These are phyloP conservation scores for Apaloderma vittatum DNA, from an alignment of 2,113 vertebrate genomes.

Conservation along the genomic window DNA sequence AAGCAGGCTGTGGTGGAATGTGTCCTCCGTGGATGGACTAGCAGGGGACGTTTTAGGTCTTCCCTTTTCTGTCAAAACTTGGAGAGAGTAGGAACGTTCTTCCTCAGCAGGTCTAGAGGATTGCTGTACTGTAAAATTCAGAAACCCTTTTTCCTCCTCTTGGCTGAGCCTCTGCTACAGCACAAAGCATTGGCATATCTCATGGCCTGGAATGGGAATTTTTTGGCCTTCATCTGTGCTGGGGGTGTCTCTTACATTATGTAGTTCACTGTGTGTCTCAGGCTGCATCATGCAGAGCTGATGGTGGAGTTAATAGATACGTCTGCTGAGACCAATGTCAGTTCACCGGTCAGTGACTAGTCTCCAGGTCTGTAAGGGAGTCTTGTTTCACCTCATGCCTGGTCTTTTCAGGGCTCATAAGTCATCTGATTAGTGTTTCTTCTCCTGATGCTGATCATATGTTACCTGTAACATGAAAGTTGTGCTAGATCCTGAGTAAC, in stretches of 20 bases:
- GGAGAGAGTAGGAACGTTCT: background rate
- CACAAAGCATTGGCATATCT: background rate
- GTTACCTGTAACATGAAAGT: background rate
- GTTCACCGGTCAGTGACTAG: background rate
- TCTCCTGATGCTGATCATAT: background rate
- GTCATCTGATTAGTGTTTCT: background rate
- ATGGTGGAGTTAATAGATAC: background rate
- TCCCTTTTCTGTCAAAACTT: background rate
- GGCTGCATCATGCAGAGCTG: rapidly evolving
- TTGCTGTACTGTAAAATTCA: background rate
- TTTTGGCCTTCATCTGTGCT: background rate
- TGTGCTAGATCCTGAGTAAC: background rate
- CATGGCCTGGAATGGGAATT: background rate
- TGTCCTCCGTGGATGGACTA: background rate
- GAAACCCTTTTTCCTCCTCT: background rate
- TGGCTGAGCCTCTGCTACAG: background rate
- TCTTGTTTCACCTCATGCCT: background rate
- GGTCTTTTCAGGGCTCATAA: background rate
- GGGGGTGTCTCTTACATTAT: background rate
- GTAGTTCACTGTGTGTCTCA: rapidly evolving
- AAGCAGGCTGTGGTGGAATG: background rate
- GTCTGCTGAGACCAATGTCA: background rate
- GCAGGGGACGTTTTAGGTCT: background rate
- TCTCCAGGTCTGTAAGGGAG: background rate
- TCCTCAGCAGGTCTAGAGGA: background rate